These are phyloP conservation scores for Scalopus aquaticus DNA, from an alignment of 2,113 vertebrate species.

Conservation along the genomic window DNA sequence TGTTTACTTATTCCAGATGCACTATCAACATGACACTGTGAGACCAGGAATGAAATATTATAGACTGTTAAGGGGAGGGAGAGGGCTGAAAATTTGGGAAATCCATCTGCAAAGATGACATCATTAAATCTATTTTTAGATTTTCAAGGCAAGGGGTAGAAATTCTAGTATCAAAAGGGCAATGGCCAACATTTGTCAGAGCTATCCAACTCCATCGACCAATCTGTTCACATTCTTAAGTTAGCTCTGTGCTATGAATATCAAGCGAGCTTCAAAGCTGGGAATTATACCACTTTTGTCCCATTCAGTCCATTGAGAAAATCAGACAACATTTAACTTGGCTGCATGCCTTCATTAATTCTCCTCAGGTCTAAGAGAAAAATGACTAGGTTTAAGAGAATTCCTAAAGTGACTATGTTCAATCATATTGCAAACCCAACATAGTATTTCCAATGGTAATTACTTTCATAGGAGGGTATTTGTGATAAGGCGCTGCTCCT, in stretches of 20 bases:
- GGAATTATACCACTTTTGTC: not conserved
- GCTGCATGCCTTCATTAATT: not conserved
- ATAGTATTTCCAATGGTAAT: conserved; percentile 72
- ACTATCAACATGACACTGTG: not conserved
- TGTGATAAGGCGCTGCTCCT: conserved; percentile 98
- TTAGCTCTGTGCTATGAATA: not conserved
- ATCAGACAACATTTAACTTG: not conserved
- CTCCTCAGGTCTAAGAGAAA: conserved; percentile 5
- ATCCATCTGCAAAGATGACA: not conserved
- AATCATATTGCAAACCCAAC: conserved; percentile 3
- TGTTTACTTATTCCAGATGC: conserved; percentile 21
- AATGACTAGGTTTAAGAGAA: conserved; percentile 14
- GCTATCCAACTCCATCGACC: not conserved
- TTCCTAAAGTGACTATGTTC: not conserved
- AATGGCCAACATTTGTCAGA: not conserved
- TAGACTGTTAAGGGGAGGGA: not conserved
- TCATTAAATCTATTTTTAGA: not conserved
- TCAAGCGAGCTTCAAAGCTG: not conserved
- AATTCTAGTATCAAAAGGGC: not conserved
- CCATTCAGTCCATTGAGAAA: conserved; percentile 23
- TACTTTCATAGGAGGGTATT: conserved; percentile 99
- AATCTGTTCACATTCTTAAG: not conserved
- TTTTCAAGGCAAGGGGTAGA: not conserved
- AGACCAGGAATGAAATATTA: not conserved
- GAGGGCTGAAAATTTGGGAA: not conserved